phyloP scores from a whole-genome alignment of 1,140 invertebrate genomes.

The Aphelenchoides fujianensis region DNA sequence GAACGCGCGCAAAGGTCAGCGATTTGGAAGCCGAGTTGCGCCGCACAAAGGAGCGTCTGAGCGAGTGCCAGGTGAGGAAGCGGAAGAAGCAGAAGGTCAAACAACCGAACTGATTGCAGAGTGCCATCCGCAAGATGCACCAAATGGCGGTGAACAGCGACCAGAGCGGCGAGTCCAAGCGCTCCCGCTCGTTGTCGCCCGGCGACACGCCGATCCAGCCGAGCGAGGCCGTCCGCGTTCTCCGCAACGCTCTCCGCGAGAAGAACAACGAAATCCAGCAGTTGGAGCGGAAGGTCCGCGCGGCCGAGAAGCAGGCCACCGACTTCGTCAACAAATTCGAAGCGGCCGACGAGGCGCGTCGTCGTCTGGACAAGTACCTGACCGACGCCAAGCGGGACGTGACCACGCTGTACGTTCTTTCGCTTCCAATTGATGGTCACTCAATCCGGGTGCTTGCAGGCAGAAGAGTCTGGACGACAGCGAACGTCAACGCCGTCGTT shows the following conservation, averaged over 20 bases:
- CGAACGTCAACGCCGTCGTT: conserved; percentile 49
- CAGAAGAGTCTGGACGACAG: conserved; percentile 54
- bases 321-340: conserved; percentile 57
- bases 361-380: conserved; percentile 56
- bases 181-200: conserved; percentile 58
- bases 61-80: conserved; percentile 44
- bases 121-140: conserved; percentile 53
- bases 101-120: conserved; percentile 23
- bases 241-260: conserved; percentile 56
- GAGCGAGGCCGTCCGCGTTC: conserved; percentile 51
- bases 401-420: conserved; percentile 41
- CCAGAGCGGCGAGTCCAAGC: conserved; percentile 40
- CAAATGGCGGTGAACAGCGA: conserved; percentile 47
- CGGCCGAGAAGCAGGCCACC: conserved; percentile 49
- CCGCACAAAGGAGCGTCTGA: conserved; percentile 50
- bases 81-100: not conserved
- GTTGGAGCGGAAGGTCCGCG: conserved; percentile 54
- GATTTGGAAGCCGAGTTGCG: conserved; percentile 57
- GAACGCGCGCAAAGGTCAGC: conserved; percentile 49
- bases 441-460: conserved; percentile 28
- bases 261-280: conserved; percentile 62
- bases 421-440: not conserved
- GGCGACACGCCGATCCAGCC: conserved; percentile 47
- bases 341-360: conserved; percentile 50
- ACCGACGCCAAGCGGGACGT: conserved; percentile 54